Evolutionary conservation across 1,140 invertebrate genomes (phyloP), one percentile per base, ranked within the genome.

Genomic region (Arctopsyche grandis): DNA sequence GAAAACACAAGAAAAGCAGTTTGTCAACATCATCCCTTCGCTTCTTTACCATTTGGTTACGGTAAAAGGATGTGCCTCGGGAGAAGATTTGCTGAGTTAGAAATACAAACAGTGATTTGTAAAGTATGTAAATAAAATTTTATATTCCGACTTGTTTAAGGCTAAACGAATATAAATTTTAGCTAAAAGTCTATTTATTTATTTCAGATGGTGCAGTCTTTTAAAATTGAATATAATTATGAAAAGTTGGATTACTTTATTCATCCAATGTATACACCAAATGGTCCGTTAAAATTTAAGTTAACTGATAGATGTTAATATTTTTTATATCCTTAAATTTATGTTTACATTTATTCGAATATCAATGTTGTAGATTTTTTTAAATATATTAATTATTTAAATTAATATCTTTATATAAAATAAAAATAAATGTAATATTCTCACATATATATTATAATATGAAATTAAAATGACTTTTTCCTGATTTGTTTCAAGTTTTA

Each of bases 41-140:
- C 92, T 0, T 92, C 91, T 0, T 84, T 94, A 56, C 93, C 94
- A 0, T 95, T 94, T 82, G 93, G 93, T 1, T 93, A 91, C 82
- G 94, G 94, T 0, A 90, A 90, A 80, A 86, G 94, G 66, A 94
- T 94, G 93, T 95, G 94, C 80, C 86, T 94, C 0, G 94, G 94
- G 1, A 86, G 91, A 77, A 84, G 93, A 79, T 93, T 95, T 83
- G 93, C 94, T 0, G 93, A 94, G 84, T 87, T 93, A 14, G 93
- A 95, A 86, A 91, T 94, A 80, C 91, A 93, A 83, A 89, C 91
- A 9, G 85, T 93, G 10, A 86, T 93, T 81, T 90, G 89, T 24
- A 93, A 92, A 88, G 93, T 93, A 84, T 66, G 10, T 12, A 75
- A 16, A 22, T 63, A 60, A n/a, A n/a, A 21, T 63, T 52, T 77